Base-by-base conservation (phyloP, 2,797 vertebrate genomes). In the Sebastes paucispinis region DNA sequence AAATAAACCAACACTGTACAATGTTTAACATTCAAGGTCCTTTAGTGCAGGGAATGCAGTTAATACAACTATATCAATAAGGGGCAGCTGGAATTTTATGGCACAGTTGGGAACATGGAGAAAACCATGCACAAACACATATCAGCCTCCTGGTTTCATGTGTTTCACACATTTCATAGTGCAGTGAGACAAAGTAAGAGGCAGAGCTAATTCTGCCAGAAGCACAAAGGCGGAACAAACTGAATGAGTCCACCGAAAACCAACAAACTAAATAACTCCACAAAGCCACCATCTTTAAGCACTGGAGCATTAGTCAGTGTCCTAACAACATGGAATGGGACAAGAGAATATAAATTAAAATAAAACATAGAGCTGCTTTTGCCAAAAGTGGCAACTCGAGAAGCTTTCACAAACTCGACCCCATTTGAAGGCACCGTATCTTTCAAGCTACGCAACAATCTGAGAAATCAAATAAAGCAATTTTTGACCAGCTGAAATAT, bases 141-240 rank as follows among this genome's bases (percentile, higher is more conserved):
- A 16, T 16, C 32, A 66, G n/a, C n/a, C 54, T 77, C 32, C 25
- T 52, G 63, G 6, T 70, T 74, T 25, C 18, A 58, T 39, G 14
- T 32, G 34, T 77, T 82, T 73, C 29, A 67, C 59, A 71, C n/a
- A 77, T 75, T 66, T 32, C 34, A 36, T 9, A 62, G 75, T 69
- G 7, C 13, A 58, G 16, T 29, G 7, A 60, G 39, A 73, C 25
- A 32, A 24, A 62, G 39, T 27, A 34, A 22, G 31, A 58, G 8
- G 57, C 58, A 70, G 25, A 66, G 22, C 4, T 39, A 57, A 80
- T 27, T 79, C 32, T 14, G 59, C 43, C 20, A 60, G 55, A 75
- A 70, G 55, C n/a, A 54, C 50, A 67, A 52, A 54, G 39, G 43
- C 2, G 59, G 29, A 22, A 55, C 36, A 29, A 29, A 11, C 11